Evolutionary conservation across 92 coral and sea anemone species (phyloP).

Genomic region (Desmophyllum pertusum): DNA sequence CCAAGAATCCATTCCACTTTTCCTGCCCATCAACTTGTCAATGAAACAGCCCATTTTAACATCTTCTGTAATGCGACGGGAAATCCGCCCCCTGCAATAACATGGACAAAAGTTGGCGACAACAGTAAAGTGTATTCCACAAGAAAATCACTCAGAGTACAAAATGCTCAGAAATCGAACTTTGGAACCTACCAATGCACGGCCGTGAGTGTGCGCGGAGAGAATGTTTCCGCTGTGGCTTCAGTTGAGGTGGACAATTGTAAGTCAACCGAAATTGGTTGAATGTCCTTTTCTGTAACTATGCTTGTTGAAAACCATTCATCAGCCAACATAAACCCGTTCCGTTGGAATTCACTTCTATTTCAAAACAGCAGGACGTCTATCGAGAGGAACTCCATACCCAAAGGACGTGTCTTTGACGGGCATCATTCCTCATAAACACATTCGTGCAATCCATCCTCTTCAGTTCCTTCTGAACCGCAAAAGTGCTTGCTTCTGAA

Average conservation of each 20-base stretch:
- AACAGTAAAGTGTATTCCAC: conserved; percentile 27
- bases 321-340: background rate
- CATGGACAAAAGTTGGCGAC: conserved; percentile 60
- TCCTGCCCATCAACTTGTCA: conserved; percentile 55
- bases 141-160: conserved; percentile 6
- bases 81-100: conserved; percentile 43
- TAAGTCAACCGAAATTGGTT: too few relatives aligned
- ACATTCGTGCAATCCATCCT: background rate
- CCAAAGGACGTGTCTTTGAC: too few relatives aligned
- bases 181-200: conserved; percentile 69
- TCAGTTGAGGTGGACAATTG: conserved; percentile 54
- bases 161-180: conserved; percentile 44
- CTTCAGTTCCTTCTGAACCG: background rate
- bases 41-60: conserved; percentile 63
- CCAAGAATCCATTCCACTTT: conserved; percentile 58
- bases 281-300: background rate
- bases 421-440: background rate
- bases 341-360: background rate
- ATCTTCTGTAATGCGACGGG: conserved; percentile 84
- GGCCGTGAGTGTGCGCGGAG: conserved; percentile 63
- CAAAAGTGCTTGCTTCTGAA: background rate
- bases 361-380: background rate
- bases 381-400: background rate
- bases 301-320: background rate
- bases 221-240: conserved; percentile 34